Base-by-base conservation (phyloP, 1,140 invertebrate genomes). In the Andrena cerasifolii region DNA sequence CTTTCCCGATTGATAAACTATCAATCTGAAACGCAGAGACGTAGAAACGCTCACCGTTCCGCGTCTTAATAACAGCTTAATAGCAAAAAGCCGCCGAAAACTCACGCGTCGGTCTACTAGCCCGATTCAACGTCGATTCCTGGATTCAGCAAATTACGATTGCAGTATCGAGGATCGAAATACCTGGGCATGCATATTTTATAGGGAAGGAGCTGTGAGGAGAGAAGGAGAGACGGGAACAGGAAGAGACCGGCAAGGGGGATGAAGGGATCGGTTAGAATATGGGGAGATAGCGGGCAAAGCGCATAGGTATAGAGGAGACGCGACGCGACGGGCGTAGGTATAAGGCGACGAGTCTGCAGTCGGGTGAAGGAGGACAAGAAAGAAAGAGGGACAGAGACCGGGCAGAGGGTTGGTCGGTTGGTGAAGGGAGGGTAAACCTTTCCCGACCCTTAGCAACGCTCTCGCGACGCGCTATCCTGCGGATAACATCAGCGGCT, bases 401-500 rank as follows among this genome's bases (percentile, higher is more conserved):
- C 61, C 47, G 54, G 63, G 65, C 43, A 71, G 72, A 26, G 75
- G 53, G 53, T 59, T 51, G 77, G 58, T 66, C 36, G 71, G 61
- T 63, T 40, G 75, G 49, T 78, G 66, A 68, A 45, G 79, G 87
- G 85, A 77, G 84, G 84, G 85, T 81, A 85, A 84, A 80, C 85
- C 83, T 88, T 83, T 89, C 86, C 86, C 90, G 70, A 87, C 87
- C 87, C 87, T 88, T 90, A 85, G 85, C 85, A 87, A 89, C 88
- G 89, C 80, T 82, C 83, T 87, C 82, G 88, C 87, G 87, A 86
- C 85, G 86, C 90, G 90, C 89, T 89, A 91, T 91, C 89, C 90
- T 89, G 84, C 78, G 88, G 93, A 93, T 93, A 93, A 93, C 89
- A 93, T 93, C 92, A 91, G 86, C 86, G 82, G 88, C 90, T 89